Evolutionary conservation across 2,888 invertebrate species (phyloP).

Genomic region (Sialis fuliginosa): DNA sequence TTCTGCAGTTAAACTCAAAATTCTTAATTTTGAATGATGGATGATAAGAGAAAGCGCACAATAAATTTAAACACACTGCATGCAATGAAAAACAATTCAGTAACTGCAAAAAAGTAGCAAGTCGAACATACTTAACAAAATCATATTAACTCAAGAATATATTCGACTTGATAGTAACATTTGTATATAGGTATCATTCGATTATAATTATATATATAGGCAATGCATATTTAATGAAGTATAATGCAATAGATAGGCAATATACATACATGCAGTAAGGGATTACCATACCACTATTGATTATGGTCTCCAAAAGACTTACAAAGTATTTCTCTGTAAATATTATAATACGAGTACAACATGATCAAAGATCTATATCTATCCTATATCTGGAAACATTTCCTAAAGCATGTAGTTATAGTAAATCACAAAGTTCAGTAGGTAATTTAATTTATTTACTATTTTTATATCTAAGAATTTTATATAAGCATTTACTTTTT

Average conservation of each 20-base stretch:
- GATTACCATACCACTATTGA: constrained; percentile 8
- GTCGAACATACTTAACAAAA: constrained; percentile 4
- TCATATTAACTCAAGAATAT: neutral
- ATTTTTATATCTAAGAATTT: too few relatives aligned
- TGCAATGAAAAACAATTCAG: constrained; percentile 33
- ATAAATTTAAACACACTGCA: too few relatives aligned
- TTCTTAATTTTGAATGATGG: too few relatives aligned
- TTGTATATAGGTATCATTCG: too few relatives aligned
- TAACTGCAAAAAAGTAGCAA: constrained; percentile 1
- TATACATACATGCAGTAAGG: constrained; percentile 1
- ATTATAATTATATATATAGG: too few relatives aligned
- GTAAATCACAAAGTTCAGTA: neutral
- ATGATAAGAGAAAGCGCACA: too few relatives aligned
- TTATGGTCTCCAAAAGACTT: constrained; percentile 9
- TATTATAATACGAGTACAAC: neutral
- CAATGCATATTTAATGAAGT: too few relatives aligned
- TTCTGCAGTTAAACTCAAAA: too few relatives aligned
- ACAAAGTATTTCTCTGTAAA: neutral
- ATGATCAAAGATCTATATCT: constrained; percentile 5
- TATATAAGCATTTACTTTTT: too few relatives aligned
- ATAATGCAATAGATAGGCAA: too few relatives aligned
- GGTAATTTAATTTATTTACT: too few relatives aligned
- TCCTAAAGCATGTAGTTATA: constrained; percentile 5
- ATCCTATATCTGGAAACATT: constrained; percentile 5
- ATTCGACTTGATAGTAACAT: neutral